Evolutionary conservation across 2,888 invertebrate species (phyloP), one percentile per base, ranked within the genome.

Genomic region (Caenorhabditis imperialis): DNA sequence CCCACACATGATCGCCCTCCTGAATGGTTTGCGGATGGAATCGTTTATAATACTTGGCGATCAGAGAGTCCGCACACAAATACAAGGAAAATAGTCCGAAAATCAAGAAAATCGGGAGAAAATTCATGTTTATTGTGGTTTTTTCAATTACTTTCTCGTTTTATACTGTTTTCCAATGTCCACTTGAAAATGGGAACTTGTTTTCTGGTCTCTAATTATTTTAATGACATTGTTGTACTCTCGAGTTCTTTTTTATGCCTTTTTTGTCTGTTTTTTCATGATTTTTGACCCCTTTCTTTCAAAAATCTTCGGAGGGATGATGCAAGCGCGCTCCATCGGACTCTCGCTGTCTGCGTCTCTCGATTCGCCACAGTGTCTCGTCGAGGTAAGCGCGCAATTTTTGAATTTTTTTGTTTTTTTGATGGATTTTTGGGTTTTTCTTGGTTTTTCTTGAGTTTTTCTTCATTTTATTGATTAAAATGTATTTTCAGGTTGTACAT

Each of bases 1-100:
- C 69, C 35, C 16, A 74, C 74, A 74, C n/a, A 45, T 67, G 67
- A 51, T 74, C 74, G 6, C 67, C 55, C 25, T 61, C 45, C 16
- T 8, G 14, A 1, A 67, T 35, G 2, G 38, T 54, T 57, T 55
- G 16, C 20, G 74, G 74, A 23, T 44, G 12, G 16, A 53, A 74
- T 20, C 61, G 61, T 18, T 25, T 47, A 0, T 25, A 35, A 40
- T 74, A 74, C n/a, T 27, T 33, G 10, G 65, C 42, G 7, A 65
- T 22, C 5, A 54, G 54, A 20, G 45, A 42, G n/a, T 23, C 16
- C 5, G 55, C 50, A 25, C 48, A 50, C 8, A 12, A 50, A 23
- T 35, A 18, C 16, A 42, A 7, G 7, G 50, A 50, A 57, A 65
- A 45, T 22, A 37, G 23, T 8, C 25, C 33, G 16, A 69, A 51